These are phyloP conservation scores for Rhinopithecus roxellana DNA, from an alignment of 2,113 vertebrate species.

Conservation along the genomic window DNA sequence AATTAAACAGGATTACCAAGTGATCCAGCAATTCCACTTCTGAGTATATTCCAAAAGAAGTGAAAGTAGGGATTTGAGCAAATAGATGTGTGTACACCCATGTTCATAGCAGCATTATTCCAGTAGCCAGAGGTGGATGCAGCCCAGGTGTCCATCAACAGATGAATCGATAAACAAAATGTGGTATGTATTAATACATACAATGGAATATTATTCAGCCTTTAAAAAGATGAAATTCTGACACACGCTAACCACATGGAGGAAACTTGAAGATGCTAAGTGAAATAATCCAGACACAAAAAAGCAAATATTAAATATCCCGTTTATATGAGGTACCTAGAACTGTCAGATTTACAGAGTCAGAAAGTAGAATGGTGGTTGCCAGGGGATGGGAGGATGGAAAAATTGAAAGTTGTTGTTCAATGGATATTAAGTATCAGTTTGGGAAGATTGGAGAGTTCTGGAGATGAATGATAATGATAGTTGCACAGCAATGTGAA, in stretches of 20 bases:
- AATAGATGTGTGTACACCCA: not conserved
- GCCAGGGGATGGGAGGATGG: not conserved
- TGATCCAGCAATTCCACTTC: not conserved
- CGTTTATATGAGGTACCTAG: not conserved
- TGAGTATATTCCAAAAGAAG: not conserved
- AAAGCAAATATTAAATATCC: not conserved
- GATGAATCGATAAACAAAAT: not conserved
- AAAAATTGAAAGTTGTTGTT: not conserved
- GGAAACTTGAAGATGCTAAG: not conserved
- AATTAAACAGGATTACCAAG: not conserved
- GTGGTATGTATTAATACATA: not conserved
- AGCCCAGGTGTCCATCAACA: not conserved
- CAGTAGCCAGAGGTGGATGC: not conserved
- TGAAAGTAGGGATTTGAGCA: not conserved
- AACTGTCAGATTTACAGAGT: not conserved
- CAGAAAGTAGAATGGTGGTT: not conserved
- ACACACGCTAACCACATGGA: not conserved
- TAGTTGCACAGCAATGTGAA: not conserved
- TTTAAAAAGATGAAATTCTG: slow-evolving; percentile 4
- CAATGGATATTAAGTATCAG: not conserved
- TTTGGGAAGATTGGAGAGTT: not conserved
- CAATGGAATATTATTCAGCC: not conserved
- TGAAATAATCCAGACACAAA: not conserved
- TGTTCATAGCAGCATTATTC: not conserved
- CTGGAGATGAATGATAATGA: not conserved